Conservation (phyloP, 2,113 vertebrate species). For the Synodontis membranacea region DNA sequence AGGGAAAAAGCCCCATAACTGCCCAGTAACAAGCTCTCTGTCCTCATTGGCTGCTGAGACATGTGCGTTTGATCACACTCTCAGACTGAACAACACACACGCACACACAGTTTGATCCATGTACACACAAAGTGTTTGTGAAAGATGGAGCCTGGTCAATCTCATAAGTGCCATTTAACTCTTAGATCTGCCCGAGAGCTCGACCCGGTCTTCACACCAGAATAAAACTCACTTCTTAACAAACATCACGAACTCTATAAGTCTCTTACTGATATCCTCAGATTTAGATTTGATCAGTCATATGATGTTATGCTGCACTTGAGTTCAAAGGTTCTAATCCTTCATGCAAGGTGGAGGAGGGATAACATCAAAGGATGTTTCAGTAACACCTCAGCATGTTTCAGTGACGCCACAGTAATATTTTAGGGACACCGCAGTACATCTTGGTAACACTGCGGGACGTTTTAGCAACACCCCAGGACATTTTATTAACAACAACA, state of each 20-base stretch:
- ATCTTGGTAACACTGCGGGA: neutral
- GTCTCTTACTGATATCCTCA: neutral
- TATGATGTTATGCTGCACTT: neutral
- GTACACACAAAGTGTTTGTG: constrained; percentile 55
- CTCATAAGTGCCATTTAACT: constrained; percentile 59
- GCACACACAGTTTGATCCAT: constrained; percentile 61
- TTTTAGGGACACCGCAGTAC: neutral
- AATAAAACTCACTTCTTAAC: neutral
- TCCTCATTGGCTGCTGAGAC: constrained; percentile 71
- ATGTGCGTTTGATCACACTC: constrained; percentile 68
- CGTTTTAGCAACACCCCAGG: neutral
- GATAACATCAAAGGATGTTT: neutral
- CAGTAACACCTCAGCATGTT: neutral
- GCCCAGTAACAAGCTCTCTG: constrained; percentile 72
- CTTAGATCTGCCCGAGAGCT: constrained; percentile 1
- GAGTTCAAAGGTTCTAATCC: neutral
- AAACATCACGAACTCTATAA: neutral
- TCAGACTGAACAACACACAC: constrained; percentile 69
- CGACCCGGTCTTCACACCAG: neutral
- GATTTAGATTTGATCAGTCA: neutral
- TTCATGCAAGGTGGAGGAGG: neutral
- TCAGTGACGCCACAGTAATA: neutral
- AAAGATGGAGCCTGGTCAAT: constrained; percentile 59
- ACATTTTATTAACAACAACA: neutral
- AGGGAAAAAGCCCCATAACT: constrained; percentile 59